These are phyloP conservation scores for Drosophila vallismaia DNA, from an alignment of 2,888 invertebrate species.

Conservation along the genomic window DNA sequence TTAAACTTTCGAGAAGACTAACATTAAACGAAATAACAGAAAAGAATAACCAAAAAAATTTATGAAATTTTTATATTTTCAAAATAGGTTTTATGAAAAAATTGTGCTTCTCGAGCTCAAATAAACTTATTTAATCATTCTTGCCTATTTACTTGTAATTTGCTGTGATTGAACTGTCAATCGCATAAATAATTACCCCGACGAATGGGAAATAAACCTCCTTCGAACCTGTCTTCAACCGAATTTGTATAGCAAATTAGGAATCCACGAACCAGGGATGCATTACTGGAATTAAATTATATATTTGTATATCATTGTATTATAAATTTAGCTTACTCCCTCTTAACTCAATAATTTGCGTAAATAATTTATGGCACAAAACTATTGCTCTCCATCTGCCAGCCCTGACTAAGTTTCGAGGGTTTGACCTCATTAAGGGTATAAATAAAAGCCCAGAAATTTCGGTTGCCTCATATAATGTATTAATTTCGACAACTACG, in stretches of 20 bases:
- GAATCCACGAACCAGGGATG: not conserved
- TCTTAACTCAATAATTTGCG: not conserved
- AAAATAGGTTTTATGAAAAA: no score
- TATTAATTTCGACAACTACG: not conserved
- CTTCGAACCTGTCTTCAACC: conserved; percentile 1
- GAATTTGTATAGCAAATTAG: conserved; percentile 2
- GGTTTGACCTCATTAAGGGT: not conserved
- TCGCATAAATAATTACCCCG: not conserved
- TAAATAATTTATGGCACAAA: not conserved
- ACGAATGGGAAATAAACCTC: not conserved
- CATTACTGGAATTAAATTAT: not conserved
- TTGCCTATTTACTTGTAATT: not conserved
- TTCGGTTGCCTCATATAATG: not conserved
- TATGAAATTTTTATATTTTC: no score
- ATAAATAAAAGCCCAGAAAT: not conserved
- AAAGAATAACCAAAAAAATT: no score
- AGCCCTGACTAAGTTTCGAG: not conserved
- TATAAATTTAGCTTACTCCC: not conserved
- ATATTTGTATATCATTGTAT: not conserved
- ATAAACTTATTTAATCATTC: no score
- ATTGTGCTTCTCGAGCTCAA: no score
- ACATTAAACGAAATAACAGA: no score
- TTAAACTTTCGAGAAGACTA: no score
- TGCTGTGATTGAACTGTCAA: not conserved
- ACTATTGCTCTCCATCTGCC: not conserved